A percentile compares a stretch with the other conserved stretches of the same genome.
These are phyloP conservation scores for Ivindomyrus marchei DNA, from an alignment of 2,113 vertebrate genomes.

Conservation along the genomic window DNA sequence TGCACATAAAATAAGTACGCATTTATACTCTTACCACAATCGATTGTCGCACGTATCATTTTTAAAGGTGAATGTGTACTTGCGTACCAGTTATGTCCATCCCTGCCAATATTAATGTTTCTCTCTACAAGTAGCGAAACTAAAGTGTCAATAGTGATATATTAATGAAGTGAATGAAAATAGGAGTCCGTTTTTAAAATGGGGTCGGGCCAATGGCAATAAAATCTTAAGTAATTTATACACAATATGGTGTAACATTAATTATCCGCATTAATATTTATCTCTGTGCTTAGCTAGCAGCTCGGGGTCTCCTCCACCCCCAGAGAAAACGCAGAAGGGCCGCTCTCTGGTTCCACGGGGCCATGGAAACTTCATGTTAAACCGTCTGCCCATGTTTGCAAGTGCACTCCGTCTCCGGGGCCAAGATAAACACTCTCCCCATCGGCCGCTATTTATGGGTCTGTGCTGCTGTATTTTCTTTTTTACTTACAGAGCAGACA, in stretches of 20 bases:
- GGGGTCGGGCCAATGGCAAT: background rate
- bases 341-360: background rate
- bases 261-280: background rate
- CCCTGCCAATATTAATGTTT: background rate
- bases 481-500: background rate
- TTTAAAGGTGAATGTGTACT: too few relatives aligned
- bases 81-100: too few relatives aligned
- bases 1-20: too few relatives aligned
- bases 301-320: background rate
- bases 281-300: background rate
- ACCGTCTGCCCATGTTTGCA: background rate
- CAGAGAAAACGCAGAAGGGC: background rate
- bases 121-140: background rate
- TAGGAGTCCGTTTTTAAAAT: background rate
- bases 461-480: background rate
- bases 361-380: background rate
- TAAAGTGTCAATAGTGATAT: background rate
- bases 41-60: too few relatives aligned
- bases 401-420: background rate
- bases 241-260: background rate
- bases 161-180: background rate
- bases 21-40: too few relatives aligned
- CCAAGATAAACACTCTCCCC: background rate
- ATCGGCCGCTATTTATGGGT: background rate
- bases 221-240: background rate